These are phyloP conservation scores for Hemithea aestivaria DNA, from an alignment of 2,888 invertebrate species.

Conservation along the genomic window DNA sequence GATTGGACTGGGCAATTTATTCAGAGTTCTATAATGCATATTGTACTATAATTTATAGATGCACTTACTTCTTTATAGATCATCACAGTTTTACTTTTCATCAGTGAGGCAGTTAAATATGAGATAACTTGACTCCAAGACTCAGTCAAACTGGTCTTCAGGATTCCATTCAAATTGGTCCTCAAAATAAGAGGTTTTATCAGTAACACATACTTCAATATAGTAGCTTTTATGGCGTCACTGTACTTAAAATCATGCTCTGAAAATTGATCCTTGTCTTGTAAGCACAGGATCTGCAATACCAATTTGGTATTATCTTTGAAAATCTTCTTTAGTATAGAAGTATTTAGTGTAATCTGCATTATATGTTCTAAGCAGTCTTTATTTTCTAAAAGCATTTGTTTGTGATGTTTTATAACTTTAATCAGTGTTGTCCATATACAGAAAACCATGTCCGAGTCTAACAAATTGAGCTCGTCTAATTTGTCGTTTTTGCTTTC, in stretches of 20 bases:
- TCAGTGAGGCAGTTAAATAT: slow-evolving; percentile 34
- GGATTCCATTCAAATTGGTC: slow-evolving; percentile 13
- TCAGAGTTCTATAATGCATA: too few species aligned
- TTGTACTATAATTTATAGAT: too few species aligned
- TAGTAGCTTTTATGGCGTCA: slow-evolving; percentile 34
- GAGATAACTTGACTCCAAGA: slow-evolving; percentile 40
- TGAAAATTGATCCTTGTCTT: slow-evolving; percentile 36
- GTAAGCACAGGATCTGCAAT: slow-evolving; percentile 47
- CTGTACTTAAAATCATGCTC: slow-evolving; percentile 33
- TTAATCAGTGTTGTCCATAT: slow-evolving; percentile 43
- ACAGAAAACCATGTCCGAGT: slow-evolving; percentile 26
- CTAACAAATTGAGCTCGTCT: slow-evolving; percentile 26
- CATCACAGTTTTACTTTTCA: slow-evolving; percentile 38
- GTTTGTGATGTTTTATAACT: slow-evolving; percentile 38
- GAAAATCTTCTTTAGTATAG: slow-evolving; percentile 34
- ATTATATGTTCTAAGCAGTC: slow-evolving; percentile 34
- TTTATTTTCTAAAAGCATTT: slow-evolving; percentile 33
- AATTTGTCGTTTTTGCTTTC: too few species aligned
- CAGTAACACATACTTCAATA: slow-evolving; percentile 48
- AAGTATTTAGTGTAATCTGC: slow-evolving; percentile 42
- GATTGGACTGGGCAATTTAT: too few species aligned
- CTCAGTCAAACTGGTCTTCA: slow-evolving; percentile 39
- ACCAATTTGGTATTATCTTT: slow-evolving; percentile 36
- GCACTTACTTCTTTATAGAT: slow-evolving; percentile 39
- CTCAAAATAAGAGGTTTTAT: slow-evolving; percentile 36